A percentile compares a stretch with the other conserved stretches of the same genome.
Conservation (phyloP, 2,113 vertebrate genomes). For the Leiothrix lutea region DNA sequence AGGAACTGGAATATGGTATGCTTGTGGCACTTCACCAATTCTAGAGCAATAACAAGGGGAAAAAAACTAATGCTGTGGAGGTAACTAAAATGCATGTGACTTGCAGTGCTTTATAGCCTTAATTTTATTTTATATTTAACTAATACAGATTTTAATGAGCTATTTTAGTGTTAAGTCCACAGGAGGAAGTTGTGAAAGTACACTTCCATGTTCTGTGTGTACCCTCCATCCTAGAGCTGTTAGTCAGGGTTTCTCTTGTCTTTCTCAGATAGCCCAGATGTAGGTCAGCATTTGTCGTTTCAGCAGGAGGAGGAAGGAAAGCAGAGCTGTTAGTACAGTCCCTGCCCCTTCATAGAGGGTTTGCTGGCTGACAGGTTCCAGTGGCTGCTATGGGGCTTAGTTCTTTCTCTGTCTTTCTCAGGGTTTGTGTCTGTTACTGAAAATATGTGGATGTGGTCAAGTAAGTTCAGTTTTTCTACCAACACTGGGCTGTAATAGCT, state of each 20-base stretch:
- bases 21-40: background rate
- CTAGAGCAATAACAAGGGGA: background rate
- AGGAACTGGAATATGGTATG: constrained; percentile 33
- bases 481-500: constrained; percentile 33
- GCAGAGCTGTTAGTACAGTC: background rate
- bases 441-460: constrained; percentile 63
- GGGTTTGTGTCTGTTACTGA: constrained; percentile 67
- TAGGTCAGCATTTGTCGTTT: background rate
- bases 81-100: constrained; percentile 5
- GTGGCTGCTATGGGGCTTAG: constrained; percentile 31
- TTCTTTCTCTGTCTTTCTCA: constrained; percentile 60
- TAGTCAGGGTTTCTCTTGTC: background rate
- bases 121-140: background rate
- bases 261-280: background rate
- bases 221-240: background rate
- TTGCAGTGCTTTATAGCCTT: background rate
- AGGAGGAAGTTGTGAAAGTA: background rate
- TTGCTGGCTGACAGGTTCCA: constrained; percentile 34
- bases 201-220: background rate
- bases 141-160: background rate
- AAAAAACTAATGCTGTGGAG: background rate
- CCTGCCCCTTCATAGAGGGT: background rate
- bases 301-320: constrained; percentile 36
- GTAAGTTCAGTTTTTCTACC: constrained; percentile 64
- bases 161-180: background rate